Conservation (phyloP, 1,140 invertebrate genomes). For the Zaprionus lachaisei region DNA sequence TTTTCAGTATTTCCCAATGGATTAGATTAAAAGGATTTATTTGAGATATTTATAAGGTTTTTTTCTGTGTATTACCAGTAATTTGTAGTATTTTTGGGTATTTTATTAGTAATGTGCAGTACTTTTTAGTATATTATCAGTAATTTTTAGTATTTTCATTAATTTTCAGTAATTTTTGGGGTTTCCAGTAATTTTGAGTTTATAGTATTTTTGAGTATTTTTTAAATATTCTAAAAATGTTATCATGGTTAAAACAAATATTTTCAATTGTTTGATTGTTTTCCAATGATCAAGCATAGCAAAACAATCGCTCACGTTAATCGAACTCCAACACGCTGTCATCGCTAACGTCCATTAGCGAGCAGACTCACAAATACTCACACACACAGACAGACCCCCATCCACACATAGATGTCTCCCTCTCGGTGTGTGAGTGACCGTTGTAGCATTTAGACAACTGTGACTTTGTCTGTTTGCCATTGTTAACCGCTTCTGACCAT, state of each 20-base stretch:
- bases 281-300: no score
- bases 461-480: conserved; percentile 67
- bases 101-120: no score
- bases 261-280: no score
- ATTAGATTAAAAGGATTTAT: no score
- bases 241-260: no score
- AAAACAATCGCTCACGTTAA: neutral
- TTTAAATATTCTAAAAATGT: no score
- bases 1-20: no score
- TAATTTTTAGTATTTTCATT: neutral
- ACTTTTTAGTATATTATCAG: neutral
- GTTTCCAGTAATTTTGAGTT: no score
- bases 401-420: neutral
- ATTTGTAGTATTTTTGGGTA: no score
- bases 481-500: conserved; percentile 68
- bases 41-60: no score
- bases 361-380: neutral
- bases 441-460: conserved; percentile 53
- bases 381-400: neutral
- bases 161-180: neutral
- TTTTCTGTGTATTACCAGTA: no score
- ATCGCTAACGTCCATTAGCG: neutral
- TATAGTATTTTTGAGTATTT: neutral
- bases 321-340: neutral
- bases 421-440: conserved; percentile 42